Percentiles rank a stretch among this genome's conserved stretches.
phyloP scores from a whole-genome alignment of 2,113 vertebrate species.

The Micronisus gabar region DNA sequence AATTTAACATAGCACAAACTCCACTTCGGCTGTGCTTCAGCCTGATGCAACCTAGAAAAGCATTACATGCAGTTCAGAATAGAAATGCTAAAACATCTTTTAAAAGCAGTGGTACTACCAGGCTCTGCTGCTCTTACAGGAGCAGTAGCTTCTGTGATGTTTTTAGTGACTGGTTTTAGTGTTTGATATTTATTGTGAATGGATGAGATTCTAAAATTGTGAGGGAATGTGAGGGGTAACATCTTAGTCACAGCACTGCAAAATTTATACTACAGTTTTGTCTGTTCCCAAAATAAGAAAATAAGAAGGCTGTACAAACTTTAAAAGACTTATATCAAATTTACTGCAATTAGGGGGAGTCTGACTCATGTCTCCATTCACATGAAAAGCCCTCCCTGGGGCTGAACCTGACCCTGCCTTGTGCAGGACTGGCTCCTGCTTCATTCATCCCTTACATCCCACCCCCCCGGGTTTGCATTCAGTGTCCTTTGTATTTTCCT shows the following conservation, averaged over 20 bases:
- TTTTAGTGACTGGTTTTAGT: not conserved
- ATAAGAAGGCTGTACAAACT: not conserved
- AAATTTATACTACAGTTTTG: not conserved
- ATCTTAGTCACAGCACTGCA: not conserved
- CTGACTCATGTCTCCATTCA: accelerated
- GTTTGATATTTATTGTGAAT: not conserved
- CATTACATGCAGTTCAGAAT: not conserved
- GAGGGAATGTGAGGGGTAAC: not conserved
- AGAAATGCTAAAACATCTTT: not conserved
- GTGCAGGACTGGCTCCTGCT: not conserved
- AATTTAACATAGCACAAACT: not conserved
- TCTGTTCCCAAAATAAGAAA: not conserved
- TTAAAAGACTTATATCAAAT: not conserved
- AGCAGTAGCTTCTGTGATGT: not conserved
- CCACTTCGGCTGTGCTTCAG: not conserved
- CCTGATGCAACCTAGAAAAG: not conserved
- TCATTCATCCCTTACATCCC: accelerated
- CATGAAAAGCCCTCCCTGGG: not conserved
- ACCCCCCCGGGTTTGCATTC: accelerated
- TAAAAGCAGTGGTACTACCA: not conserved
- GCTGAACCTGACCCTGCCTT: not conserved
- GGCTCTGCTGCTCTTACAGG: not conserved
- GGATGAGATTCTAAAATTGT: not conserved
- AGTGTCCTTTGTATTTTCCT: not conserved
- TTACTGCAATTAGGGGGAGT: not conserved